Base-by-base conservation (phyloP, 2,888 invertebrate species). In the Drosophila rellima region DNA sequence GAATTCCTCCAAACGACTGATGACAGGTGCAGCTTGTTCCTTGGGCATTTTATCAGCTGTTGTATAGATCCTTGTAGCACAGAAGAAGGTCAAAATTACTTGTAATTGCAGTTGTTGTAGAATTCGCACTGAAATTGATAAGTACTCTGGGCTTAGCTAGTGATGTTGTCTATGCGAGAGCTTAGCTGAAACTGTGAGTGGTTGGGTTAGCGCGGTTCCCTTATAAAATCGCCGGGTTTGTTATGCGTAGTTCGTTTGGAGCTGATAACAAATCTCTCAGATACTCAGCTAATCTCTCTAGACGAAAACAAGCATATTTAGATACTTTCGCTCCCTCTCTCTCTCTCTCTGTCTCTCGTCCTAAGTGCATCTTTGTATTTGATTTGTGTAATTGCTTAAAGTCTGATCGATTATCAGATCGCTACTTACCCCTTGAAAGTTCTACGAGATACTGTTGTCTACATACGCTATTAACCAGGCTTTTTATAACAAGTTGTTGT, bases 1-100 rank as follows among this genome's bases (percentile, higher is more conserved):
- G 40, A 92, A 91, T 26, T 92, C 92, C 73, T 89, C 90, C 39
- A 81, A 72, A 4, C 77, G 80, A 31, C 64, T 76, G 56, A 92
- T 91, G 3, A 84, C 85, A 44, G 92, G 90, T 42, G 80, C 89
- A 48, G 83, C 56, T 39, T 84, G 83, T 70, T 84, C 89, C 64
- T 90, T 86, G 20, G 90, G 83, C 92, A 92, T 92, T 63, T 26
- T 61, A 7, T 48, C 59, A 33, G 78, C 67, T 54, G 13, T 33
- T 37, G 39, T 18, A 15, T 17, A 31, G 37, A 37, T 51, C 40
- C 64, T 48, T 31, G 42, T 45, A 18, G 20, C 5, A 10, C 54
- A 59, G 18, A 45, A 15, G 35, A 69, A 45, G 55, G 17, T 39
- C 10, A 62, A 37, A 39, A 50, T 33, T 10, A 65, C 17, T 44